phyloP scores from a whole-genome alignment of 2,888 invertebrate species.

The Lithophane socia region DNA sequence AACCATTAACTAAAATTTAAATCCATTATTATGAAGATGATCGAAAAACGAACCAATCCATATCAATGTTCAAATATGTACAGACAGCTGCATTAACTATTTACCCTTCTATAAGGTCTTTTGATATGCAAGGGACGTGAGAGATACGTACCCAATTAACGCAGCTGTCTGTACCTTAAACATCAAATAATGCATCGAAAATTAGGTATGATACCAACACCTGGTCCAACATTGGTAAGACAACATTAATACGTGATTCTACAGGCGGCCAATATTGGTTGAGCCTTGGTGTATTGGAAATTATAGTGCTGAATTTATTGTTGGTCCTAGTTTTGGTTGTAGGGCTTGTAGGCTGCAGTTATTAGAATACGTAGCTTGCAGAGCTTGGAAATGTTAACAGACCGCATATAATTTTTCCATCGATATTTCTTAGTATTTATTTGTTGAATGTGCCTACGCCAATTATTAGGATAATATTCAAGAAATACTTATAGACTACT shows the following conservation, averaged over 20 bases:
- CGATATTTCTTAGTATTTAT: no score
- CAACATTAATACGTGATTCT: constrained; percentile 52
- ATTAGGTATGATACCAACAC: constrained; percentile 69
- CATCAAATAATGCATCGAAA: constrained; percentile 53
- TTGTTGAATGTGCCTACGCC: no score
- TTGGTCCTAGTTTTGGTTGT: not conserved
- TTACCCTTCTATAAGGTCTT: not conserved
- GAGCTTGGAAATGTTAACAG: not conserved
- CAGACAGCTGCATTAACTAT: constrained; percentile 17
- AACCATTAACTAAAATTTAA: not conserved
- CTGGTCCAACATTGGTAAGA: constrained; percentile 69
- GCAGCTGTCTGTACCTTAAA: constrained; percentile 19
- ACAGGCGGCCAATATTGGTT: constrained; percentile 35
- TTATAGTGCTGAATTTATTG: not conserved
- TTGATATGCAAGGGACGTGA: not conserved
- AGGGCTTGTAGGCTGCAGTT: not conserved
- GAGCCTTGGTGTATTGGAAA: constrained; percentile 9
- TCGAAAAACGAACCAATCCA: not conserved
- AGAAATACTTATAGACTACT: no score
- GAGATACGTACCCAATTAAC: constrained; percentile 24
- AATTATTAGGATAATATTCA: no score
- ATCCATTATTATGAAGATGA: not conserved
- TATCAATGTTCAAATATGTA: constrained; percentile 14
- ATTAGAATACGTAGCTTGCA: not conserved
- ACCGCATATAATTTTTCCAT: no score